Conservation (phyloP, 2,797 vertebrate species). For the Philypnodon macrostomus region DNA sequence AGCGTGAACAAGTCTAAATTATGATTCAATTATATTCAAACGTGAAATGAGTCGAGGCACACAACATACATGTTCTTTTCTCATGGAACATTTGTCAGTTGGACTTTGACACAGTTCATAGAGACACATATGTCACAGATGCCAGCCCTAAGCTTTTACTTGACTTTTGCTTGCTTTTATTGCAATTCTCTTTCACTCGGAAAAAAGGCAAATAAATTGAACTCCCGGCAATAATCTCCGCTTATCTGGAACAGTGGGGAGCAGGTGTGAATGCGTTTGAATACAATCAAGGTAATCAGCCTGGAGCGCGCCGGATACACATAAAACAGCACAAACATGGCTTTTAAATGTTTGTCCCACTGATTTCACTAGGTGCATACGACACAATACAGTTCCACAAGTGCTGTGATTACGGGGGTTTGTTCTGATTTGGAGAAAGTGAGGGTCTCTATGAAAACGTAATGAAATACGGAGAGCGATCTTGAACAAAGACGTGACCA, state of each 20-base stretch:
- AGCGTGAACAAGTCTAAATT: not conserved
- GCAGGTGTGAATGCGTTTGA: constrained; percentile 57
- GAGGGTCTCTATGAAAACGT: constrained; percentile 1
- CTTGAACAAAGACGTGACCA: not conserved
- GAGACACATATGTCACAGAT: not conserved
- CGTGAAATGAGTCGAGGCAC: not conserved
- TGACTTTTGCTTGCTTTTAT: constrained; percentile 20
- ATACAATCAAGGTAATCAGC: constrained; percentile 57
- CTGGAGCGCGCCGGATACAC: constrained; percentile 35
- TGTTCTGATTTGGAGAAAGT: not conserved
- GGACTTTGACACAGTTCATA: not conserved
- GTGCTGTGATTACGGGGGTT: constrained; percentile 1
- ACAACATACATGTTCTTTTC: constrained; percentile 1
- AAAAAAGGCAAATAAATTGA: constrained; percentile 31
- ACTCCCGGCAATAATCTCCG: constrained; percentile 41
- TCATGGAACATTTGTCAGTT: constrained; percentile 2
- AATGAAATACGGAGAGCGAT: not conserved
- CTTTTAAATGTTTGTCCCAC: constrained; percentile 6
- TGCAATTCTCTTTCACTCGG: constrained; percentile 25
- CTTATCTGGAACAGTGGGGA: constrained; percentile 40
- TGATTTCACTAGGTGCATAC: not conserved
- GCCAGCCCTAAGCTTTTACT: not conserved
- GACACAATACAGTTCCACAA: not conserved
- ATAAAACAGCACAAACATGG: constrained; percentile 24
- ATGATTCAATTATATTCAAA: constrained; percentile 1